Evolutionary conservation across 23 tunicate genomes (phyloP).

Genomic region (Aplidium turbinatum): DNA sequence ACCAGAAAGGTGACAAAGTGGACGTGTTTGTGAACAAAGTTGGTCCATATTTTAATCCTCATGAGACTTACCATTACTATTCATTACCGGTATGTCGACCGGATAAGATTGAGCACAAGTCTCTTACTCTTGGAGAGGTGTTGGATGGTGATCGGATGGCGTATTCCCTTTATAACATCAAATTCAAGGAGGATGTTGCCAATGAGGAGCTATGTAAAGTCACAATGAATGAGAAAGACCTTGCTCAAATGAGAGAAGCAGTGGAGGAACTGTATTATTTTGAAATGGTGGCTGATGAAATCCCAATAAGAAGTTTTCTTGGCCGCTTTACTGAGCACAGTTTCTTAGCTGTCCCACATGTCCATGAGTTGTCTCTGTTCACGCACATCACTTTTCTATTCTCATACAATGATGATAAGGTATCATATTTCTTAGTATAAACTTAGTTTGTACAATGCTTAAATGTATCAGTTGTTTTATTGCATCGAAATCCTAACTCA

Average conservation of each 20-base stretch:
- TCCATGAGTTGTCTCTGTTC: constrained; percentile 67
- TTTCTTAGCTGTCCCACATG: constrained; percentile 84
- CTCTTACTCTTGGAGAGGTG: constrained; percentile 92
- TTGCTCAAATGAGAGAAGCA: constrained; percentile 66
- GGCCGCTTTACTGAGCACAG: constrained; percentile 89
- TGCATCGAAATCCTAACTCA: no score
- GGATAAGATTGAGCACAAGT: constrained; percentile 74
- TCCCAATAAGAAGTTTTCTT: constrained; percentile 82
- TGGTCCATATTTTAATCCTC: constrained; percentile 98
- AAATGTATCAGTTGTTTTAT: no score
- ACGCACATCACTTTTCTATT: constrained; percentile 73
- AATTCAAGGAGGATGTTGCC: constrained; percentile 41
- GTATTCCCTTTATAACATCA: constrained; percentile 72
- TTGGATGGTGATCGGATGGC: constrained; percentile 98
- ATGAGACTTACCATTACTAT: constrained; percentile 96
- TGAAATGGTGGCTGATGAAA: constrained; percentile 89
- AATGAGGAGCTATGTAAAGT: constrained; percentile 55
- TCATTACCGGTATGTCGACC: constrained; percentile 96
- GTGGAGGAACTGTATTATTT: constrained; percentile 95
- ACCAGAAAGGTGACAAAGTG: constrained; percentile 76
- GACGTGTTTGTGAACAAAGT: constrained; percentile 96
- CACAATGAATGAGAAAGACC: constrained; percentile 46
- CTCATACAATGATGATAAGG: constrained; percentile 83
- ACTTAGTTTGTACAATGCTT: no score
- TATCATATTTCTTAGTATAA: no score